Evolutionary conservation across 2,888 invertebrate genomes (phyloP), one percentile per base, ranked within the genome.

Genomic region (Amiota communis): DNA sequence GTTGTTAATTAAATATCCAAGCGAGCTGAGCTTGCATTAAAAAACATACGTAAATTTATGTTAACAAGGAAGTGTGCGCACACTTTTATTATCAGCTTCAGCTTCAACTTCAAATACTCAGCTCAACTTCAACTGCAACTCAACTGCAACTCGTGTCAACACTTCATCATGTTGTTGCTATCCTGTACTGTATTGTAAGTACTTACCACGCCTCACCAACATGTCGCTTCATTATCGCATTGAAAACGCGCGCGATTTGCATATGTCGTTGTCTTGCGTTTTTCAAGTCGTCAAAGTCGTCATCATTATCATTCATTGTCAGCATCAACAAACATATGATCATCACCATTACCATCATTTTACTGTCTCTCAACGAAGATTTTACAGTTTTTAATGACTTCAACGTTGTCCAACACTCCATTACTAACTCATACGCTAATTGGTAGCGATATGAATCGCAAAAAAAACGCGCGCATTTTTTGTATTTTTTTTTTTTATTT

Each of bases 1-100:
- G 36, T 80, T 83, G 82, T 84, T 85, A 83, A 85, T 83, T 85
- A 83, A 85, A 85, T 85, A 83, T 36, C 36, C 8, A 36, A 36
- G 36, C 36, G 36, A 36, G 84, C 82, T 82, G 81, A 79, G 79
- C 78, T 76, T 74, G 84, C 80, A 82, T 83, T 79, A 79, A 84
- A 79, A 84, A 83, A 82, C 84, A 78, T 83, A 85, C 77, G 82
- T 80, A 79, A 85, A 85, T 85, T 85, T 83, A 85, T 83, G 85
- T 80, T 85, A 82, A 85, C 85, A 79, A 85, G 80, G 84, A 82
- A 82, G 79, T 83, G 80, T 82, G 84, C 77, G 84, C 85, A 85
- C 84, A 82, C 84, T 82, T 82, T 85, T 82, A 85, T 82, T 82
- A 84, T 81, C 23, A 2, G n/a, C n/a, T 2, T 23, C 79, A 83